phyloP scores from a whole-genome alignment of 2,113 vertebrate genomes.

The Bambusicola thoracicus region DNA sequence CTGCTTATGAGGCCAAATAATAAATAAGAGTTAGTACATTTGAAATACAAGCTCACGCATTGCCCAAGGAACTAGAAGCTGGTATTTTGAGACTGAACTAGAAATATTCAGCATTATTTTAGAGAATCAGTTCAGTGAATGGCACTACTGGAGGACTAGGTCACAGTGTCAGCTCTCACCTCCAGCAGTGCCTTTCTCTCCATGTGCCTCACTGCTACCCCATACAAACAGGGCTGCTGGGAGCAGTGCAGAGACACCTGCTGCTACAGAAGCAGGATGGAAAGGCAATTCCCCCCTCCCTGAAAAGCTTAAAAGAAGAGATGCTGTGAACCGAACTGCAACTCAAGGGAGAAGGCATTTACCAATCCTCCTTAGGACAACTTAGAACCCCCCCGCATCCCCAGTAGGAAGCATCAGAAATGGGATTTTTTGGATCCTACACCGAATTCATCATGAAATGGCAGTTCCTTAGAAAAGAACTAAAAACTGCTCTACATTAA shows the following conservation, averaged over 20 bases:
- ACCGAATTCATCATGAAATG: not conserved
- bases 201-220: too few species aligned
- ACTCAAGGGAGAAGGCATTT: not conserved
- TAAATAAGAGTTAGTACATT: not conserved
- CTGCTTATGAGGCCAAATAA: not conserved
- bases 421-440: not conserved
- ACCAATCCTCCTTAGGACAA: not conserved
- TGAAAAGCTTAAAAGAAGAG: not conserved
- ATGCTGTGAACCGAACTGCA: not conserved
- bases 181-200: not conserved
- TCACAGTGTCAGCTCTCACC: fast-evolving
- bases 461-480: not conserved
- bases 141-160: not conserved
- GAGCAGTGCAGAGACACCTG: not conserved
- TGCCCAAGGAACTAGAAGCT: not conserved
- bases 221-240: not conserved
- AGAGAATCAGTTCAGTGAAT: not conserved
- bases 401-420: not conserved
- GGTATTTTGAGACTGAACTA: not conserved
- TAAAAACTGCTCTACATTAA: not conserved
- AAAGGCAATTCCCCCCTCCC: not conserved
- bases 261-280: not conserved
- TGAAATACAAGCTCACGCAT: not conserved
- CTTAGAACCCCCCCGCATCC: not conserved
- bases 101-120: not conserved